A percentile compares a stretch with the other conserved stretches of the same genome.
Conservation (phyloP, 2,113 vertebrate species). For the Elachura formosa region DNA sequence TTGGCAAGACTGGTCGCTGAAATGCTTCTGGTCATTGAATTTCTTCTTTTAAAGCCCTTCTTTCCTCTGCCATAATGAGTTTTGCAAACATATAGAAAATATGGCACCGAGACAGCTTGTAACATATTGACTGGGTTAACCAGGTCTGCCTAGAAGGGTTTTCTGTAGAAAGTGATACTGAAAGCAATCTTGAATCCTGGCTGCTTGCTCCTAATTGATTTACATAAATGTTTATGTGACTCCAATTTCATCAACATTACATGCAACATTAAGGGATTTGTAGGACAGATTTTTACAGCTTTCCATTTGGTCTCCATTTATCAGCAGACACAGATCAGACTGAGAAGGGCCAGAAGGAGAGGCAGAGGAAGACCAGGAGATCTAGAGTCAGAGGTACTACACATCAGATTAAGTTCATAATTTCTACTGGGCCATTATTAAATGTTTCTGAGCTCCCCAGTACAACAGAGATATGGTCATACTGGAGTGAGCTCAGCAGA, state of each 20-base stretch:
- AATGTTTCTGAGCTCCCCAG: background rate
- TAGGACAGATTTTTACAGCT: slow-evolving; percentile 13
- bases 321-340: background rate
- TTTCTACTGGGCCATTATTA: background rate
- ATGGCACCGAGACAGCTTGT: background rate
- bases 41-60: background rate
- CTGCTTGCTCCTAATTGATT: background rate
- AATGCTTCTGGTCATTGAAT: slow-evolving; percentile 2
- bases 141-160: slow-evolving; percentile 4
- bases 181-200: background rate
- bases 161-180: slow-evolving; percentile 28
- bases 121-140: slow-evolving; percentile 14
- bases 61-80: background rate
- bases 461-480: background rate
- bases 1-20: background rate
- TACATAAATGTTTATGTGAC: slow-evolving; percentile 39
- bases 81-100: slow-evolving; percentile 15
- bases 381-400: background rate
- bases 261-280: background rate
- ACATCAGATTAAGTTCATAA: background rate
- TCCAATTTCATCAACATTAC: slow-evolving; percentile 25
- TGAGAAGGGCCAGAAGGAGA: background rate
- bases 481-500: background rate
- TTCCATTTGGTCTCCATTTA: background rate
- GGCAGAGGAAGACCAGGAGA: background rate